These are phyloP conservation scores for Setipinna tenuifilis DNA, from an alignment of 2,797 vertebrate species.

Conservation along the genomic window DNA sequence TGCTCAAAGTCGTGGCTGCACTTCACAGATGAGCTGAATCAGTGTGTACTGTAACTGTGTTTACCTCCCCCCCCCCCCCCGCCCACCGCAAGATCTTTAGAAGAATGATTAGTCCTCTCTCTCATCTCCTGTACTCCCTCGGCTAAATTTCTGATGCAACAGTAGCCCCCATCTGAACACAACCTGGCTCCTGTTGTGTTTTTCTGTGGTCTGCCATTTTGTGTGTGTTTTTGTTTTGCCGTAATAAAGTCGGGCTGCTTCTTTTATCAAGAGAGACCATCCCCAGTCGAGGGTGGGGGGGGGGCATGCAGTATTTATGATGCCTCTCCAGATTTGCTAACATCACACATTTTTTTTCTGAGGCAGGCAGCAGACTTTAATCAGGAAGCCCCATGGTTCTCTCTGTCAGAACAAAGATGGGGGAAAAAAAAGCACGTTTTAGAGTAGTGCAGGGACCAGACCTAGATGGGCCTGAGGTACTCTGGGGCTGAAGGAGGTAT, in stretches of 20 bases:
- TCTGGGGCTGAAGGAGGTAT: not conserved
- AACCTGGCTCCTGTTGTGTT: not conserved
- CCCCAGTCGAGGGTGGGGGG: not conserved
- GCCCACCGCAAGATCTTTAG: not conserved
- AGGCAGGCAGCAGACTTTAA: not conserved
- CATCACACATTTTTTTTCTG: not conserved
- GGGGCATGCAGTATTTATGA: slow-evolving; percentile 10
- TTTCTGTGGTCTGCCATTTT: slow-evolving; percentile 19
- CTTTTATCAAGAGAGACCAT: not conserved
- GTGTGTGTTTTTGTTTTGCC: slow-evolving; percentile 18
- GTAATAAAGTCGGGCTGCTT: not conserved
- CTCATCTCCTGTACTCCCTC: not conserved
- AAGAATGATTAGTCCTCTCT: slow-evolving; percentile 2
- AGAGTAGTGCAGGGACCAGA: not conserved
- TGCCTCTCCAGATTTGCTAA: not conserved
- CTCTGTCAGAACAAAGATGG: not conserved
- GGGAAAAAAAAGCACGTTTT: not conserved
- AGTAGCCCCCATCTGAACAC: not conserved
- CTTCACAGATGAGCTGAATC: not conserved
- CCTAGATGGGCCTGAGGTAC: not conserved
- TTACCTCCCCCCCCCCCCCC: not conserved
- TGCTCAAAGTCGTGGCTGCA: not conserved
- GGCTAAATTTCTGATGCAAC: slow-evolving; percentile 7
- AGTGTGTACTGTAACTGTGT: not conserved
- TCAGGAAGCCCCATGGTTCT: not conserved